A percentile compares a stretch with the other conserved stretches of the same genome.
These are phyloP conservation scores for Microchirus variegatus DNA, from an alignment of 2,797 vertebrate genomes.

Conservation along the genomic window DNA sequence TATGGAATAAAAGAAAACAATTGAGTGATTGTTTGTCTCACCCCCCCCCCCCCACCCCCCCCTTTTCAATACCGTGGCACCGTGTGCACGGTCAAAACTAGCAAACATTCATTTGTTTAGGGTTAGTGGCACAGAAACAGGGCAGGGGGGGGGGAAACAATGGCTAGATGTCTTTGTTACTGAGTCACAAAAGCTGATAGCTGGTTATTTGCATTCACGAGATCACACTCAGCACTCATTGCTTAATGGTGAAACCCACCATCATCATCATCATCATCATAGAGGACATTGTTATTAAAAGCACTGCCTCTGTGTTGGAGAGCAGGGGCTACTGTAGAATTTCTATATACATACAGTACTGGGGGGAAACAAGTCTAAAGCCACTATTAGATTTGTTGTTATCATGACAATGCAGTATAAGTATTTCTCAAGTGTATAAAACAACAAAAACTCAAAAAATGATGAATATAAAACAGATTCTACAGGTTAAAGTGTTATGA, in stretches of 20 bases:
- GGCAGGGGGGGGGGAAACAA: conserved; percentile 60
- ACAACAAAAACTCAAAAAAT: too few species aligned
- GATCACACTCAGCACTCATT: conserved; percentile 64
- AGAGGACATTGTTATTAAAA: conserved; percentile 59
- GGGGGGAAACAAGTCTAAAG: too few species aligned
- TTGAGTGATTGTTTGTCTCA: conserved; percentile 56
- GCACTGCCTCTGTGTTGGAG: conserved; percentile 45
- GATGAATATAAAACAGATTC: too few species aligned
- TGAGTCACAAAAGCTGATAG: conserved; percentile 68
- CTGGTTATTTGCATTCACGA: conserved; percentile 71
- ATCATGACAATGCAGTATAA: too few species aligned
- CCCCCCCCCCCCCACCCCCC: too few species aligned
- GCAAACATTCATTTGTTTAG: conserved; percentile 68
- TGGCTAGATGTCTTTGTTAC: conserved; percentile 68
- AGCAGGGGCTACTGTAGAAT: conserved; percentile 65
- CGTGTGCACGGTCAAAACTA: conserved; percentile 42
- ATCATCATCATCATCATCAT: conserved; percentile 48
- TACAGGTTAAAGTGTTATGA: too few species aligned
- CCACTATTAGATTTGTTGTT: too few species aligned
- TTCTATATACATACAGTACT: conserved; percentile 32
- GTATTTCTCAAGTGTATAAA: too few species aligned
- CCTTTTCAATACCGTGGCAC: conserved; percentile 32
- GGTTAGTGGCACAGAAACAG: conserved; percentile 63
- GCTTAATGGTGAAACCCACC: conserved; percentile 56
- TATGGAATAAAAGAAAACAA: conserved; percentile 60